Conservation (phyloP, 2,113 vertebrate species). For the Recurvirostra avosetta region DNA sequence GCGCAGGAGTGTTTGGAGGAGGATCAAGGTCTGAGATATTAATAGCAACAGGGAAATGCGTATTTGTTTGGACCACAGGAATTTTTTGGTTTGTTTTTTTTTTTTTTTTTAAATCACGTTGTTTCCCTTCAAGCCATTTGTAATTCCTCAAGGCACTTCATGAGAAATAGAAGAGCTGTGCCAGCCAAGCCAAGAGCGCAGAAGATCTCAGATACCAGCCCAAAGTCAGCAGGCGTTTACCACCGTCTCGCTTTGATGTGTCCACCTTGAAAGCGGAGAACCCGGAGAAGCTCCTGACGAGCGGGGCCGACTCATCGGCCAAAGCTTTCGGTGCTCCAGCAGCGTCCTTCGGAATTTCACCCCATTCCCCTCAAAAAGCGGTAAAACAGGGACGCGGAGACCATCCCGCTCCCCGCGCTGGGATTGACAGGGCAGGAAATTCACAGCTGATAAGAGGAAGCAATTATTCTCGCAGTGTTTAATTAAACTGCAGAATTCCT, state of each 20-base stretch:
- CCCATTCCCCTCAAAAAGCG: background rate
- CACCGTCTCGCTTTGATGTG: accelerated
- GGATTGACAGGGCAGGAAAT: background rate
- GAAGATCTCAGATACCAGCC: background rate
- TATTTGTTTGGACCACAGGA: background rate
- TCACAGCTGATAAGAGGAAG: background rate
- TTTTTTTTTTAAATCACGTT: background rate
- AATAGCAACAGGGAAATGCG: background rate
- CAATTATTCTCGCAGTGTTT: background rate
- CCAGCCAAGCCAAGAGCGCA: background rate
- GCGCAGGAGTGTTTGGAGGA: background rate
- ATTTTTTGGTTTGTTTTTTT: background rate
- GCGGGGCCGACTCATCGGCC: background rate
- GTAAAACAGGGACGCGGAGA: accelerated
- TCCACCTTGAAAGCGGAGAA: background rate
- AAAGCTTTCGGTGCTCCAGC: background rate
- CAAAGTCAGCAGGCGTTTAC: background rate
- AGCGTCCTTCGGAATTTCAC: background rate
- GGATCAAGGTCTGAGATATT: background rate
- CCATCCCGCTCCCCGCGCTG: accelerated
- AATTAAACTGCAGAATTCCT: background rate
- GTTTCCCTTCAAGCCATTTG: background rate
- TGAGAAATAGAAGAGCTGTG: background rate
- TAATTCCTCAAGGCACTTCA: background rate
- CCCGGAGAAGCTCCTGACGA: background rate